Conservation (phyloP, 2,888 invertebrate species). For the Oligia latruncula region DNA sequence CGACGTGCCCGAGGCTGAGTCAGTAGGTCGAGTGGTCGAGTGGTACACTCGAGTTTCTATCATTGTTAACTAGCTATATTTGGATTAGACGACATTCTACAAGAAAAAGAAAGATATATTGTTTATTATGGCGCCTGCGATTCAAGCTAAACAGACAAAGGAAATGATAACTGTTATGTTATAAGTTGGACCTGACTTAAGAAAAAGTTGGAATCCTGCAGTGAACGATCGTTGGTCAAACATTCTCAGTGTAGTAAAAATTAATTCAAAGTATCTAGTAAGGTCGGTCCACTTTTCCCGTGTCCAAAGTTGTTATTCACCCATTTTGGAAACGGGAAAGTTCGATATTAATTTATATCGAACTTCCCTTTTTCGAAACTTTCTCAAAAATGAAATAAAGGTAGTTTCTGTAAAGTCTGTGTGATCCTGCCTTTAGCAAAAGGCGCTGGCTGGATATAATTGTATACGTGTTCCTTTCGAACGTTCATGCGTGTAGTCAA, state of each 20-base stretch:
- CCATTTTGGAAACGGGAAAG: background rate
- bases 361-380: no score
- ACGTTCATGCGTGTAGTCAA: no score
- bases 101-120: background rate
- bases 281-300: no score
- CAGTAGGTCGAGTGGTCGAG: constrained; percentile 65
- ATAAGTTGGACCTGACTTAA: background rate
- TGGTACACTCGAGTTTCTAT: constrained; percentile 48
- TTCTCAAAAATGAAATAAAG: no score
- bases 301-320: no score
- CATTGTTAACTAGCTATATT: constrained; percentile 51
- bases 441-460: no score
- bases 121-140: background rate
- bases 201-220: background rate
- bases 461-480: no score
- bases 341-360: background rate
- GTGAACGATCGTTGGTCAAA: background rate
- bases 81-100: constrained; percentile 24
- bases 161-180: background rate
- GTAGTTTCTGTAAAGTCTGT: no score
- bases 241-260: background rate
- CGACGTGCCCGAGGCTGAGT: constrained; percentile 48
- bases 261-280: background rate
- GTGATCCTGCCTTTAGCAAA: no score
- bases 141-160: background rate